Conservation (phyloP, 2,797 vertebrate genomes). For the Artibeus jamaicensis region DNA sequence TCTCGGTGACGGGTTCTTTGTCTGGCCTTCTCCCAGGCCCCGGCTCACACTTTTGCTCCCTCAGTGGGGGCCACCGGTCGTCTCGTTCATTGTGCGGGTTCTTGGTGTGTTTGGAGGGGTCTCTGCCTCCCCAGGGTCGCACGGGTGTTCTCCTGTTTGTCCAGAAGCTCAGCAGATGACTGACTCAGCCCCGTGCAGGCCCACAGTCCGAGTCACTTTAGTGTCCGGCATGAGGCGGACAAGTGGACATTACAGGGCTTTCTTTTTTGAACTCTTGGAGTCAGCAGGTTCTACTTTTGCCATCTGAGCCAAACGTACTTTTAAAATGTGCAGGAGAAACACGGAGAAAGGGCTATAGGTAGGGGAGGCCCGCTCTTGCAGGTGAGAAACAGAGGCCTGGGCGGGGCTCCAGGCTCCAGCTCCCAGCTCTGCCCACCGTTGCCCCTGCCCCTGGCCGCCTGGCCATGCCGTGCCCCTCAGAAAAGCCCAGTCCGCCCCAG, state of each 20-base stretch:
- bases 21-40: not conserved
- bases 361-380: rapidly evolving
- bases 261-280: not conserved
- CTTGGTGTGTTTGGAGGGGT: not conserved
- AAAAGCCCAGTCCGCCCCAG: not conserved
- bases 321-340: not conserved
- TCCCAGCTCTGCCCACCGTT: not conserved
- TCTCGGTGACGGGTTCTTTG: not conserved
- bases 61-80: not conserved
- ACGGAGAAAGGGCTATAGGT: not conserved
- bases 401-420: not conserved
- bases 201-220: not conserved
- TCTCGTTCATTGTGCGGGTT: not conserved
- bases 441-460: not conserved
- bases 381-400: not conserved
- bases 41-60: not conserved
- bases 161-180: not conserved
- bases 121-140: not conserved
- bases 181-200: not conserved
- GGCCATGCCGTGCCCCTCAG: not conserved
- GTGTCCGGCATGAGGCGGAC: not conserved
- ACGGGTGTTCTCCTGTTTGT: not conserved
- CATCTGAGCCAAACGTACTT: not conserved
- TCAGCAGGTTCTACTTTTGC: not conserved
- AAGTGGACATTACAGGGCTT: not conserved